These are phyloP conservation scores for Axis porcinus DNA, from an alignment of 2,113 vertebrate species.

Conservation along the genomic window DNA sequence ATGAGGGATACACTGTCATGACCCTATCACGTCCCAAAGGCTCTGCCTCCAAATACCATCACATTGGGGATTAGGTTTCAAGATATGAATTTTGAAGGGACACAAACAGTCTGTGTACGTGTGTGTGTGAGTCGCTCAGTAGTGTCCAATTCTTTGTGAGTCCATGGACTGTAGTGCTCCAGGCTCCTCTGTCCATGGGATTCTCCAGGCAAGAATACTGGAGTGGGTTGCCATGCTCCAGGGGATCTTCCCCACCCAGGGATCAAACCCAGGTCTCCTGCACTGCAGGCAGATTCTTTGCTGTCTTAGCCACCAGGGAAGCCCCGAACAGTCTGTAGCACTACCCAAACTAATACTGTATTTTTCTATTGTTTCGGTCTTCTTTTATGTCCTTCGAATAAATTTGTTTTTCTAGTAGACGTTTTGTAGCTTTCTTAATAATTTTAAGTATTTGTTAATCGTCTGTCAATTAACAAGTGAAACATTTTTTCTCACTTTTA, in stretches of 20 bases:
- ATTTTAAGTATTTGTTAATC: background rate
- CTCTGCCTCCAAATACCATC: background rate
- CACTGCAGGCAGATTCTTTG: background rate
- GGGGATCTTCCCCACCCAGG: background rate
- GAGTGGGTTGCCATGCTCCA: background rate
- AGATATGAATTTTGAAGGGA: background rate
- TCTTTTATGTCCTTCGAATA: background rate
- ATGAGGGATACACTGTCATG: background rate
- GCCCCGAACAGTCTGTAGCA: background rate
- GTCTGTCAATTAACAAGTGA: background rate
- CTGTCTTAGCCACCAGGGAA: background rate
- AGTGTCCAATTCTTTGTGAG: background rate
- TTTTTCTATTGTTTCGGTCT: background rate
- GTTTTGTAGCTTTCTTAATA: background rate
- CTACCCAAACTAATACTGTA: background rate
- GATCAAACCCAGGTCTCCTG: background rate
- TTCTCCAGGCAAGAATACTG: background rate
- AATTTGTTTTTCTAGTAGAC: background rate
- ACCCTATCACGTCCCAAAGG: background rate
- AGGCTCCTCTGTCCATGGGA: background rate
- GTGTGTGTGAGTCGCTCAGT: background rate
- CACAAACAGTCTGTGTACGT: background rate
- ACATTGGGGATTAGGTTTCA: background rate
- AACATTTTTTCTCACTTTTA: background rate
- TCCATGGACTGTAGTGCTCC: background rate